A percentile compares a stretch with the other conserved stretches of the same genome.
Evolutionary conservation across 1,140 invertebrate species (phyloP).

Genomic region (Bombus balteatus): DNA sequence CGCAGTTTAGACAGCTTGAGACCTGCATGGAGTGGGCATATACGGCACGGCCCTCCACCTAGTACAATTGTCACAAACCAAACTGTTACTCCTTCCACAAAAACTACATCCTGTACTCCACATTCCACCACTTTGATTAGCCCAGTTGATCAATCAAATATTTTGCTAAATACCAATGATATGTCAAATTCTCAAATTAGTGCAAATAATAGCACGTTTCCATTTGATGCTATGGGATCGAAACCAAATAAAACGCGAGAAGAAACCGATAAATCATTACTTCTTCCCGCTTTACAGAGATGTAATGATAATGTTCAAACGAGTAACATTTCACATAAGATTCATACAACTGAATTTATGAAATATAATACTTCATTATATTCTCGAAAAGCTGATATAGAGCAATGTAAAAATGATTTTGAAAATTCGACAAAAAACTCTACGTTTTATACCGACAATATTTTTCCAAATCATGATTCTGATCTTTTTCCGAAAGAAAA

Average conservation of each 20-base stretch:
- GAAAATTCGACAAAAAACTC: not conserved
- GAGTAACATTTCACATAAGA: slow-evolving; percentile 27
- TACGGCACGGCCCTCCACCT: slow-evolving; percentile 77
- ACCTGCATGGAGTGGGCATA: slow-evolving; percentile 79
- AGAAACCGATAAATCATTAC: slow-evolving; percentile 34
- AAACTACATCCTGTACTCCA: slow-evolving; percentile 47
- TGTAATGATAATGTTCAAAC: not conserved
- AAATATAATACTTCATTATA: slow-evolving; percentile 6
- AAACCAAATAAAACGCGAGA: slow-evolving; percentile 18
- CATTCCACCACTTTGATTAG: slow-evolving; percentile 23
- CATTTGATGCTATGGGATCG: slow-evolving; percentile 10
- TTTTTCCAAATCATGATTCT: slow-evolving; percentile 29
- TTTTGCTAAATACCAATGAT: slow-evolving; percentile 15
- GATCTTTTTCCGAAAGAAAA: slow-evolving; percentile 44
- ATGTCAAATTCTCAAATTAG: not conserved
- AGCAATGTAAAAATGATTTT: not conserved
- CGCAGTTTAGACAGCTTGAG: slow-evolving; percentile 85
- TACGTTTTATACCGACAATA: slow-evolving; percentile 25
- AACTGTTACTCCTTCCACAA: slow-evolving; percentile 55
- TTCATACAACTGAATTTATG: slow-evolving; percentile 26
- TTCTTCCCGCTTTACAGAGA: not conserved
- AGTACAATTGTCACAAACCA: slow-evolving; percentile 73
- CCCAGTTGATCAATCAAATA: slow-evolving; percentile 47
- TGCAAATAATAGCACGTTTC: slow-evolving; percentile 11
- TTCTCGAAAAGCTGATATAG: not conserved